Percentiles rank a stretch among this genome's conserved stretches.
phyloP scores from a whole-genome alignment of 1,140 invertebrate genomes.

The Habropoda laboriosa region DNA sequence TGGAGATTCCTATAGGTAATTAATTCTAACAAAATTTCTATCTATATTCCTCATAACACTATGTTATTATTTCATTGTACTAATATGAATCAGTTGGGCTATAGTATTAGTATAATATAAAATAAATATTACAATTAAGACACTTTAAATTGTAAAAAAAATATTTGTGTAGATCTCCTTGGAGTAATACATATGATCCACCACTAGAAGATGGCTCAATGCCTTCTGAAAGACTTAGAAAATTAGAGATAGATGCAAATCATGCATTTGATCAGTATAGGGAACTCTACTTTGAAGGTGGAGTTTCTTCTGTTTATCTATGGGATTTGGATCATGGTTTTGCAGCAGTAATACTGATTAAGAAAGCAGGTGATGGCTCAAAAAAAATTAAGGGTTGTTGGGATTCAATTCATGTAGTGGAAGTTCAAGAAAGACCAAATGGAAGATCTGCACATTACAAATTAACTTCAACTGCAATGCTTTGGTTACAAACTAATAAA shows the following conservation, averaged over 20 bases:
- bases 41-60: not conserved
- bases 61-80: not conserved
- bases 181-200: conserved; percentile 99
- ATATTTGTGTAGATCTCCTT: conserved; percentile 91
- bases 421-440: conserved; percentile 97
- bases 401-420: conserved; percentile 99
- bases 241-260: conserved; percentile 99
- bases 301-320: conserved; percentile 99
- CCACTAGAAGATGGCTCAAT: conserved; percentile 98
- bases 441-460: conserved; percentile 98
- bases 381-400: conserved; percentile 99
- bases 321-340: conserved; percentile 99
- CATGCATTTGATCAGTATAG: conserved; percentile 99
- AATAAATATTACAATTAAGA: not conserved
- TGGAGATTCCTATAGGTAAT: conserved; percentile 96
- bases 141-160: too few relatives aligned
- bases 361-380: conserved; percentile 98
- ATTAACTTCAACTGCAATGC: conserved; percentile 99
- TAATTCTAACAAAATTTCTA: not conserved
- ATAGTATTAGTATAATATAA: too few relatives aligned
- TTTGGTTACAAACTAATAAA: conserved; percentile 99
- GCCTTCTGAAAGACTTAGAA: conserved; percentile 97
- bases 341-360: conserved; percentile 99
- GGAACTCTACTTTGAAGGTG: conserved; percentile 99
- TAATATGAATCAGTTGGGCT: not conserved